A percentile compares a stretch with the other conserved stretches of the same genome.
Conservation (phyloP, 2,888 invertebrate genomes). For the Dryococelus australis region DNA sequence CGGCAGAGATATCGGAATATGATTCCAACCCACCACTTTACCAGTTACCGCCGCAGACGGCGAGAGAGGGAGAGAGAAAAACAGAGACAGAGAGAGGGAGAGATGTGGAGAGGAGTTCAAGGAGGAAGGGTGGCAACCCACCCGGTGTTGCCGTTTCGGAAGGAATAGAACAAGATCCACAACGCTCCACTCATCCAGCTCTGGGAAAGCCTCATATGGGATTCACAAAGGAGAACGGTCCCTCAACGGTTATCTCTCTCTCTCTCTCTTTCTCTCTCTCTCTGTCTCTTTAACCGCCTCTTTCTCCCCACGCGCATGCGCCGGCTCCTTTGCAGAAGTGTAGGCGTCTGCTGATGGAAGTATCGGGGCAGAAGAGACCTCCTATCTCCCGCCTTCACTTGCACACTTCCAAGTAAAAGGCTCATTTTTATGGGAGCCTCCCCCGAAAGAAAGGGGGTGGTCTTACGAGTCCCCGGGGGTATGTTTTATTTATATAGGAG, state of each 20-base stretch:
- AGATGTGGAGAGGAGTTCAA: too few relatives aligned
- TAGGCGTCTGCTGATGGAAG: not conserved
- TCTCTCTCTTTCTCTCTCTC: not conserved
- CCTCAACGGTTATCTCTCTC: not conserved
- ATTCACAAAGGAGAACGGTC: not conserved
- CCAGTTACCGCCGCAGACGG: not conserved
- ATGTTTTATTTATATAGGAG: slow-evolving; percentile 2
- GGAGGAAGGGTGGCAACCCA: too few relatives aligned
- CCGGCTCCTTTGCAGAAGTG: not conserved
- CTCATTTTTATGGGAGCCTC: not conserved
- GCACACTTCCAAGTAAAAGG: not conserved
- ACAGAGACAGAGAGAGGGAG: too few relatives aligned
- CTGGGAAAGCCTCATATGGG: not conserved
- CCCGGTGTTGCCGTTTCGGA: not conserved
- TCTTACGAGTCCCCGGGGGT: not conserved
- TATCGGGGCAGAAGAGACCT: not conserved
- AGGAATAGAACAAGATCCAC: not conserved
- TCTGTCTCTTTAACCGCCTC: too few relatives aligned
- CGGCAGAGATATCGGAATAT: slow-evolving; percentile 1
- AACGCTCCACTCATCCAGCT: not conserved
- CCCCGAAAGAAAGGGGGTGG: not conserved
- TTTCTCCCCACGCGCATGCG: not conserved
- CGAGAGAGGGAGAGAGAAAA: too few relatives aligned
- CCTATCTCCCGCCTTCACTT: not conserved
- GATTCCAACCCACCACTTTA: not conserved